Evolutionary conservation across 2,797 vertebrate species (phyloP).

Genomic region (Coendou prehensilis): DNA sequence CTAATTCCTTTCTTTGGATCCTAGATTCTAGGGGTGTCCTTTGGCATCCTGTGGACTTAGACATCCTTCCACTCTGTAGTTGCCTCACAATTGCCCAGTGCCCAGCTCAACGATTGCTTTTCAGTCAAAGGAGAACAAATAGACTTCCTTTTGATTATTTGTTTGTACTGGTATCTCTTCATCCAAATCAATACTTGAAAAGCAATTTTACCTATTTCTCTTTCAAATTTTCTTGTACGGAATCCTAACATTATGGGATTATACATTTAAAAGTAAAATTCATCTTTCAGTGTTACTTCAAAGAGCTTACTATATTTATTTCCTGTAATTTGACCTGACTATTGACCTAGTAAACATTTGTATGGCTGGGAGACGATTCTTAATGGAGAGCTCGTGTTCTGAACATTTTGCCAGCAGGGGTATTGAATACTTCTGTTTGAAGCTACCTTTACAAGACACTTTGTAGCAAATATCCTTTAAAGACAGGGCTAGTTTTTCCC

Average conservation of each 20-base stretch:
- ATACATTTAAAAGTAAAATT: conserved; percentile 49
- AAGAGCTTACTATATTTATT: not conserved
- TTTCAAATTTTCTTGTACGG: not conserved
- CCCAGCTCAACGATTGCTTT: not conserved
- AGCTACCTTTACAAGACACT: not conserved
- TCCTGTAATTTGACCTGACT: conserved; percentile 3
- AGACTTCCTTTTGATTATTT: not conserved
- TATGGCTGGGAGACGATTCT: not conserved
- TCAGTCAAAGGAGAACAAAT: not conserved
- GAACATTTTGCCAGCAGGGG: not conserved
- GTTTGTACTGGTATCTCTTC: not conserved
- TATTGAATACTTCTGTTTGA: conserved; percentile 7
- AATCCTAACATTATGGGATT: not conserved
- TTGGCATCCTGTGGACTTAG: not conserved
- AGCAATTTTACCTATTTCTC: not conserved
- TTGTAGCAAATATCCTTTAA: not conserved
- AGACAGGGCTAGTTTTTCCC: not conserved
- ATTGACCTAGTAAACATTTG: not conserved
- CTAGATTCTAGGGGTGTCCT: not conserved
- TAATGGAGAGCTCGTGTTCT: not conserved
- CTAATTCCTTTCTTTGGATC: not conserved
- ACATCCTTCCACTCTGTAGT: not conserved
- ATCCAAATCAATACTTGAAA: not conserved
- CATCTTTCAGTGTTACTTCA: not conserved
- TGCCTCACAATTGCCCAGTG: not conserved